Conservation (phyloP, 1,140 invertebrate genomes). For the Rhagoletis zephyria region DNA sequence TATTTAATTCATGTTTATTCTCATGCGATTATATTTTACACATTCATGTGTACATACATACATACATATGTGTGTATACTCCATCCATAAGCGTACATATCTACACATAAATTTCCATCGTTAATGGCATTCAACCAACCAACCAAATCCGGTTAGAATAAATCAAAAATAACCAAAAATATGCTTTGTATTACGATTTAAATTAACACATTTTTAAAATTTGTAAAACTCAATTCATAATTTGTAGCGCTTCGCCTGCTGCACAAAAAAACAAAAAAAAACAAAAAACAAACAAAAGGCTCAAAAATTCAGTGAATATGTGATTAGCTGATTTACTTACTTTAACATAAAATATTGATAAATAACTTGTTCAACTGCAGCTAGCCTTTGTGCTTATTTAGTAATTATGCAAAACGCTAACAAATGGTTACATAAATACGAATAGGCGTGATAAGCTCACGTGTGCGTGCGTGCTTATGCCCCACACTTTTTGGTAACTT, state of each 20-base stretch:
- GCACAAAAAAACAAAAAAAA: not conserved
- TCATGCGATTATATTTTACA: no score
- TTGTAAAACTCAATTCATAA: not conserved
- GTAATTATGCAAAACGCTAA: conserved; percentile 32
- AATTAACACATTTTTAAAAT: conserved; percentile 49
- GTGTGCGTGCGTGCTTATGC: not conserved
- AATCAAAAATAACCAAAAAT: conserved; percentile 28
- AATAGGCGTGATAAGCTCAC: not conserved
- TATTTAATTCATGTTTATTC: no score
- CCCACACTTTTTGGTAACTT: no score
- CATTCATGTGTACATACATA: no score
- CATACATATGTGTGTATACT: no score
- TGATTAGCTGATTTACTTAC: conserved; percentile 44
- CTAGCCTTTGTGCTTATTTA: not conserved
- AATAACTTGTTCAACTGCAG: not conserved
- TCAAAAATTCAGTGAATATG: conserved; percentile 11
- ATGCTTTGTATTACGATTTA: not conserved
- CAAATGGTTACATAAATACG: conserved; percentile 25
- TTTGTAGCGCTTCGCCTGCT: not conserved
- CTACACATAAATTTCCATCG: not conserved
- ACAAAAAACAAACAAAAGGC: not conserved
- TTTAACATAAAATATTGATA: conserved; percentile 24
- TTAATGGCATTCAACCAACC: not conserved
- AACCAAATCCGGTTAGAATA: conserved; percentile 48
- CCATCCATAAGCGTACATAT: no score